Percentiles rank a stretch among this genome's conserved stretches.
phyloP scores from a whole-genome alignment of 2,113 vertebrate species.

The Sander lucioperca region DNA sequence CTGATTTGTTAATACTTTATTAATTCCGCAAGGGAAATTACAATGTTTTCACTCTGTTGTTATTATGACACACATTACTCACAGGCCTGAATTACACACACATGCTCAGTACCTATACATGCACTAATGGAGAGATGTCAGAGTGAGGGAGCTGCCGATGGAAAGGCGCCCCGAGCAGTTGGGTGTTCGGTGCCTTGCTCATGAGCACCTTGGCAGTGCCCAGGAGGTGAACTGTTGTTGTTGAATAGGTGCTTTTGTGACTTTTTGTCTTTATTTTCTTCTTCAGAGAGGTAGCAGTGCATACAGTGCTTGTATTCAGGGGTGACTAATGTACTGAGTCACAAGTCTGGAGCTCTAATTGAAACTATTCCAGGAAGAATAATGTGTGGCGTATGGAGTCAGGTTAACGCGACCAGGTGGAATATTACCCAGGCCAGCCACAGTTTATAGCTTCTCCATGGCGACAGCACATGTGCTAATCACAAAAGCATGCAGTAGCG shows the following conservation, averaged over 20 bases:
- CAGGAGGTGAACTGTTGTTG: neutral
- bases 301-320: slow-evolving; percentile 5
- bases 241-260: neutral
- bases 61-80: too few species aligned
- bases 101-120: too few species aligned
- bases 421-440: slow-evolving; percentile 58
- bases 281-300: neutral
- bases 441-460: slow-evolving; percentile 66
- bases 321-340: slow-evolving; percentile 42
- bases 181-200: too few species aligned
- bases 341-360: slow-evolving; percentile 44
- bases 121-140: too few species aligned
- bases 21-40: too few species aligned
- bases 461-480: slow-evolving; percentile 67
- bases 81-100: too few species aligned
- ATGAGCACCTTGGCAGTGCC: too few species aligned
- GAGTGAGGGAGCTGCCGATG: too few species aligned
- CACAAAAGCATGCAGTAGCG: slow-evolving; percentile 51
- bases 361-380: slow-evolving; percentile 58
- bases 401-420: slow-evolving; percentile 63
- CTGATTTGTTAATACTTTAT: neutral
- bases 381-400: slow-evolving; percentile 51
- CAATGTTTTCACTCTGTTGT: too few species aligned
- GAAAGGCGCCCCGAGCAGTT: too few species aligned
- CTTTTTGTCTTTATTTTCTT: neutral